These are phyloP conservation scores for Mesaphorura yosii DNA, from an alignment of 1,140 invertebrate genomes.

Conservation along the genomic window DNA sequence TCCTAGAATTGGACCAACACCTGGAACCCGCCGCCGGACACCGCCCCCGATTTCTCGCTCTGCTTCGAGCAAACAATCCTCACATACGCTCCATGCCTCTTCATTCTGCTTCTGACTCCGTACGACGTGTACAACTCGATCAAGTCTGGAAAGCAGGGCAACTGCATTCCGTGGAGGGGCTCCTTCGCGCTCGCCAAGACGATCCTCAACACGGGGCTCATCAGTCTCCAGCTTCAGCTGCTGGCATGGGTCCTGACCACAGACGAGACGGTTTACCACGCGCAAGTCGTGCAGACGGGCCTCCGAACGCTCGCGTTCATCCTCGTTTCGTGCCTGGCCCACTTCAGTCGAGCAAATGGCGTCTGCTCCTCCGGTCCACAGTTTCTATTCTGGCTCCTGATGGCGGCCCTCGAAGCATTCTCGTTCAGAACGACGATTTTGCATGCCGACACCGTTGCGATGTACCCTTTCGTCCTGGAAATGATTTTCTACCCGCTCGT, in stretches of 20 bases:
- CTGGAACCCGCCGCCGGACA: too few species aligned
- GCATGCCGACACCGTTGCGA: not conserved
- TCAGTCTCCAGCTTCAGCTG: too few species aligned
- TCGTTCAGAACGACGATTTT: constrained; percentile 51
- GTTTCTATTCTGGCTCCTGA: constrained; percentile 76
- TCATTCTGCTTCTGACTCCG: constrained; percentile 63
- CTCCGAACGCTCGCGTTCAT: too few species aligned
- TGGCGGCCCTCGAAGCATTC: constrained; percentile 55
- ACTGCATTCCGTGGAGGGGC: constrained; percentile 50
- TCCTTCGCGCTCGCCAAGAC: too few species aligned
- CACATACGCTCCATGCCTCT: constrained; percentile 75
- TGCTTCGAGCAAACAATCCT: constrained; percentile 43
- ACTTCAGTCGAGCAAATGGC: constrained; percentile 68
- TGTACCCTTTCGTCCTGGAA: constrained; percentile 7
- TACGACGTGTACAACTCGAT: constrained; percentile 66
- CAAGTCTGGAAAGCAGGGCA: constrained; percentile 59
- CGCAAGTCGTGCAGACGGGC: too few species aligned
- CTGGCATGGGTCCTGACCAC: too few species aligned
- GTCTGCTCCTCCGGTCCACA: constrained; percentile 72
- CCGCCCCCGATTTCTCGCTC: constrained; percentile 39
- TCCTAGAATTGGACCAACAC: too few species aligned
- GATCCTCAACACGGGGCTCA: too few species aligned
- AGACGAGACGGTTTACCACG: too few species aligned
- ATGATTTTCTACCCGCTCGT: constrained; percentile 56
- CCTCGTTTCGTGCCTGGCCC: constrained; percentile 53